Percentiles rank a stretch among this genome's conserved stretches.
Evolutionary conservation across 1,140 invertebrate genomes (phyloP).

Genomic region (Leptinotarsa defecta): DNA sequence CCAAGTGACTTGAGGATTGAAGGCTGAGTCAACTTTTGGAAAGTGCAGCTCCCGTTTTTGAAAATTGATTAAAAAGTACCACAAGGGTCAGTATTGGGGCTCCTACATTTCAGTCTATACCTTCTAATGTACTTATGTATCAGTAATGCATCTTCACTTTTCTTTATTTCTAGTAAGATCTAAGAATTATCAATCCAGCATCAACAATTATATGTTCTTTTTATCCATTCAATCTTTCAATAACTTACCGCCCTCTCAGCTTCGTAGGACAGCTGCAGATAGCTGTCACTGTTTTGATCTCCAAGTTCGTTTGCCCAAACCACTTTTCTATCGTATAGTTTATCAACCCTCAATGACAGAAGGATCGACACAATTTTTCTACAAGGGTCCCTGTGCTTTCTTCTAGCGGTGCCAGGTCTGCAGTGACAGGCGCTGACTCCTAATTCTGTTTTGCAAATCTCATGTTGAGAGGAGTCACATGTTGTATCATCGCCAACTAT

Average conservation of each 20-base stretch:
- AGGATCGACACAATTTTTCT: constrained; percentile 79
- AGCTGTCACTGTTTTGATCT: constrained; percentile 78
- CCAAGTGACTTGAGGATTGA: too few species aligned
- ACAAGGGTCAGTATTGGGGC: too few species aligned
- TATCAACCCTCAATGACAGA: constrained; percentile 80
- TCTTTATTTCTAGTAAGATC: too few species aligned
- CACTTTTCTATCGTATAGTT: constrained; percentile 77
- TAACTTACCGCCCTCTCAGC: constrained; percentile 77
- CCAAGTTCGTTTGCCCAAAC: constrained; percentile 75
- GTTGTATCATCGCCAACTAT: constrained; percentile 93
- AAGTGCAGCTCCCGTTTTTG: too few species aligned
- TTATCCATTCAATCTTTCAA: too few species aligned
- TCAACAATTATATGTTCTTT: too few species aligned
- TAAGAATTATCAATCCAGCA: too few species aligned
- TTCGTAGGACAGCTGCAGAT: constrained; percentile 82
- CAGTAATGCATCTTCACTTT: too few species aligned
- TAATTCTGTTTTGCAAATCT: constrained; percentile 83
- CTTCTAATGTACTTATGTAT: too few species aligned
- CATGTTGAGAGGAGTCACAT: constrained; percentile 84
- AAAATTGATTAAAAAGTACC: too few species aligned
- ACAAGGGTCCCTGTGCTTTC: constrained; percentile 78
- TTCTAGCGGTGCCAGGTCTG: constrained; percentile 78
- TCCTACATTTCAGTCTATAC: too few species aligned
- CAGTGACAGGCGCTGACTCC: constrained; percentile 93
- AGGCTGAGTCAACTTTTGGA: too few species aligned